Evolutionary conservation across 2,888 invertebrate genomes (phyloP).

Genomic region (Oscheius sp.): DNA sequence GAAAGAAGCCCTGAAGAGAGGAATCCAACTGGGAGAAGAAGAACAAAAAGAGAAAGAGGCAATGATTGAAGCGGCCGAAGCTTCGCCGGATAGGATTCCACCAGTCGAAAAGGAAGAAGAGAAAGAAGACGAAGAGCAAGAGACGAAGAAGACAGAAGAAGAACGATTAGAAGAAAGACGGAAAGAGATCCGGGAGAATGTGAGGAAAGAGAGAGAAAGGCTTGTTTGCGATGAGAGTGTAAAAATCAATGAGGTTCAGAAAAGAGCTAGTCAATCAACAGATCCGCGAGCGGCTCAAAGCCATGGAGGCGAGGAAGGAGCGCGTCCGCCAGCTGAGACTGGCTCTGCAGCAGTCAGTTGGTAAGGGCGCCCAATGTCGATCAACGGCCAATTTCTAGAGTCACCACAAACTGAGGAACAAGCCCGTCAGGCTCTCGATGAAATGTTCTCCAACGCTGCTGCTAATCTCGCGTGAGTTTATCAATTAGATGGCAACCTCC

Average conservation of each 20-base stretch:
- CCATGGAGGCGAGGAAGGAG: constrained; percentile 61
- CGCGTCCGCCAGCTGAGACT: constrained; percentile 57
- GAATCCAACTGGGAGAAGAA: constrained; percentile 40
- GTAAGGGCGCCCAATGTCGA: background rate
- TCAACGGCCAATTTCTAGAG: background rate
- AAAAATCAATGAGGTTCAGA: constrained; percentile 44
- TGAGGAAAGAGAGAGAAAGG: constrained; percentile 51
- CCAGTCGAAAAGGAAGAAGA: constrained; percentile 15
- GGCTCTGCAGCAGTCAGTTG: constrained; percentile 37
- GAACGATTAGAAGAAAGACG: constrained; percentile 45
- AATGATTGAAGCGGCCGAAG: constrained; percentile 19
- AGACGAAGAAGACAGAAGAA: constrained; percentile 35
- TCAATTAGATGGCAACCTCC: background rate
- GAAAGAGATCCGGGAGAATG: constrained; percentile 51
- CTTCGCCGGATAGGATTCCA: constrained; percentile 17
- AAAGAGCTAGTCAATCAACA: constrained; percentile 56
- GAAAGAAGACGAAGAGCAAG: constrained; percentile 1
- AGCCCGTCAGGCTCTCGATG: constrained; percentile 19
- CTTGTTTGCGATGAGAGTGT: constrained; percentile 31
- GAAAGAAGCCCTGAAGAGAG: constrained; percentile 53
- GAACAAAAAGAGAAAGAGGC: constrained; percentile 32
- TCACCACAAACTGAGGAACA: constrained; percentile 14
- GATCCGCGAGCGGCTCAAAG: constrained; percentile 64
- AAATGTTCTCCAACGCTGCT: constrained; percentile 20
- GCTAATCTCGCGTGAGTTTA: constrained; percentile 26